Conservation (phyloP, 2,113 vertebrate species). For the Rhipidura dahli region DNA sequence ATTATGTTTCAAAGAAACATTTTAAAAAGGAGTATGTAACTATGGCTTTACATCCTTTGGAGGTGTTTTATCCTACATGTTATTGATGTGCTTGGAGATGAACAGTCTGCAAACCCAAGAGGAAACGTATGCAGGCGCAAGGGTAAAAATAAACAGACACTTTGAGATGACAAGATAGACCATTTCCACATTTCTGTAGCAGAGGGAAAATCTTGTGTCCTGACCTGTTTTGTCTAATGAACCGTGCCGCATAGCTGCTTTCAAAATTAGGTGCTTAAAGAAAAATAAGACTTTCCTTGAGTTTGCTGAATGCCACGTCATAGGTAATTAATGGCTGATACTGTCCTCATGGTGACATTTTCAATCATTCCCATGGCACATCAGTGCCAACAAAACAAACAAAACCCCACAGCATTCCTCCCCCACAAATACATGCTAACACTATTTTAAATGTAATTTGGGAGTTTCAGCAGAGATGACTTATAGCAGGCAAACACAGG, state of each 20-base stretch:
- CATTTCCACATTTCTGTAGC: not conserved
- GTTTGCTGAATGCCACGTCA: not conserved
- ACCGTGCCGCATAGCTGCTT: not conserved
- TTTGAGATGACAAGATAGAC: not conserved
- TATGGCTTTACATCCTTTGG: rapidly evolving
- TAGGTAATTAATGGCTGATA: not conserved
- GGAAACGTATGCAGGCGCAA: not conserved
- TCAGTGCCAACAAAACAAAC: not conserved
- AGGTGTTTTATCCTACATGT: not conserved
- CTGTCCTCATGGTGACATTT: not conserved
- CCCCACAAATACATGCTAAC: not conserved
- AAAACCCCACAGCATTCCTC: not conserved
- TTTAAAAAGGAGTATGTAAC: not conserved
- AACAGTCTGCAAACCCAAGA: not conserved
- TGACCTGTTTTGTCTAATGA: not conserved
- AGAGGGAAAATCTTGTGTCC: not conserved
- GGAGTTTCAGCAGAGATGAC: not conserved
- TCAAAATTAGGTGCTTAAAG: not conserved
- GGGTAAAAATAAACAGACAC: not conserved
- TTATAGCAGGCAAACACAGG: not conserved
- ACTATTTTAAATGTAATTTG: not conserved
- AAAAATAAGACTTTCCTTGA: not conserved
- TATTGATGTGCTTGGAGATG: not conserved
- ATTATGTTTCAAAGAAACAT: not conserved
- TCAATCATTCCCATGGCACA: not conserved